Evolutionary conservation across 2,888 invertebrate species (phyloP), one percentile per base, ranked within the genome.

Genomic region (Apoda limacodes): DNA sequence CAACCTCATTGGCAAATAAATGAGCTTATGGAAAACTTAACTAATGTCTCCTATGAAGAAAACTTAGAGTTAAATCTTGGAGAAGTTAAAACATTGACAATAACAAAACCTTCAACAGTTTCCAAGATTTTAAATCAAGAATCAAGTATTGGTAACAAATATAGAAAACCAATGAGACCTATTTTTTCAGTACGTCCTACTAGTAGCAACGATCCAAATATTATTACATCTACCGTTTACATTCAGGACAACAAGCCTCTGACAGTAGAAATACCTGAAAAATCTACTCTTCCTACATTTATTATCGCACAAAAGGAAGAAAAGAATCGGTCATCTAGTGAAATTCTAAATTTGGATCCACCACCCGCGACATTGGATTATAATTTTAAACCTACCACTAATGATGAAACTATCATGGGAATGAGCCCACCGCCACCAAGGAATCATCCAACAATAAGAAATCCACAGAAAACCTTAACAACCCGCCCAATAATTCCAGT

Each of bases 1-100:
- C 76, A 78, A 46, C 80, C 80, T 7, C 80, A 80, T 43, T 80
- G 80, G 80, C 80, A 80, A 44, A 80, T 80, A 12, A 80, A 80
- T 46, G 66, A 80, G 31, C 52, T 80, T 37, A 48, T 74, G 51
- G 74, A 70, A 45, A 80, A 80, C 38, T 42, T 56, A 2, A 68
- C 69, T 5, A 78, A 72, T 33, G 42, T 59, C 7, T 74, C 75
- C 0, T 68, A 68, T 44, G 78, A 78, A 58, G 76, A 78, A 12
- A 70, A 58, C 37, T 35, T 76, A 9, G 68, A 71, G 28, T 50
- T 81, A 20, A 82, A 82, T 43, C 68, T 68, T 32, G 81, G 81
- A 9, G 81, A 82, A 61, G 64, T 78, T 59, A 62, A 75, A 13
- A 53, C 50, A 21, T 42, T 49, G 11, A 42, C 48, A n/a, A 43